These are phyloP conservation scores for Heliothis peltigera DNA, from an alignment of 2,888 invertebrate genomes.

Conservation along the genomic window DNA sequence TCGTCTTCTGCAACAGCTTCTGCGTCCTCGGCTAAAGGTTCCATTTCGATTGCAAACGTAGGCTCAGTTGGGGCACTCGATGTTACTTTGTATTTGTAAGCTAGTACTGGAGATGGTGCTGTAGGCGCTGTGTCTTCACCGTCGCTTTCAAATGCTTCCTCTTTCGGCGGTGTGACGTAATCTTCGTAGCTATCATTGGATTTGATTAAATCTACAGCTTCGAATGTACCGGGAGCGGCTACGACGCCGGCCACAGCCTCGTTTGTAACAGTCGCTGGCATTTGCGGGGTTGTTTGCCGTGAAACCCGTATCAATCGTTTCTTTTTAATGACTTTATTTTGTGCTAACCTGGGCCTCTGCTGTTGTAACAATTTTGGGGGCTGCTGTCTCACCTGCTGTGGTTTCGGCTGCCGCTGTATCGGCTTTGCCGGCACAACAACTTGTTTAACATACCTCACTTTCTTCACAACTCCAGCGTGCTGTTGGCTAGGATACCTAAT, in stretches of 20 bases:
- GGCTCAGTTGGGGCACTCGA: neutral
- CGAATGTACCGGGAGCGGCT: conserved; percentile 30
- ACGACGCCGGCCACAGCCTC: neutral
- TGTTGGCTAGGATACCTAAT: neutral
- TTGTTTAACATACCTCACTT: conserved; percentile 12
- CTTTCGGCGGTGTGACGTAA: conserved; percentile 71
- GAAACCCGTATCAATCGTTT: neutral
- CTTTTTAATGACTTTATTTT: neutral
- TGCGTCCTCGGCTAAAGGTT: neutral
- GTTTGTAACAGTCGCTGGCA: neutral
- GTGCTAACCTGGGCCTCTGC: neutral
- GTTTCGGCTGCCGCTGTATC: neutral
- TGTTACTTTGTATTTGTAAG: neutral
- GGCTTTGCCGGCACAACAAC: neutral
- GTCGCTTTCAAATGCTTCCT: conserved; percentile 54
- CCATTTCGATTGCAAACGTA: neutral
- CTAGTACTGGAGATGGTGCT: neutral
- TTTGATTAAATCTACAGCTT: conserved; percentile 55
- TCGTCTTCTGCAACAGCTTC: neutral
- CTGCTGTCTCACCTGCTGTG: neutral
- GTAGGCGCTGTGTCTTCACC: neutral
- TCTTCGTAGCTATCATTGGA: conserved; percentile 78
- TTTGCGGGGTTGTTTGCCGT: neutral
- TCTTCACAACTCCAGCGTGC: neutral
- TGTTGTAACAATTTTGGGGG: neutral